Conservation (phyloP, 2,888 invertebrate species). For the Gibbula magus region DNA sequence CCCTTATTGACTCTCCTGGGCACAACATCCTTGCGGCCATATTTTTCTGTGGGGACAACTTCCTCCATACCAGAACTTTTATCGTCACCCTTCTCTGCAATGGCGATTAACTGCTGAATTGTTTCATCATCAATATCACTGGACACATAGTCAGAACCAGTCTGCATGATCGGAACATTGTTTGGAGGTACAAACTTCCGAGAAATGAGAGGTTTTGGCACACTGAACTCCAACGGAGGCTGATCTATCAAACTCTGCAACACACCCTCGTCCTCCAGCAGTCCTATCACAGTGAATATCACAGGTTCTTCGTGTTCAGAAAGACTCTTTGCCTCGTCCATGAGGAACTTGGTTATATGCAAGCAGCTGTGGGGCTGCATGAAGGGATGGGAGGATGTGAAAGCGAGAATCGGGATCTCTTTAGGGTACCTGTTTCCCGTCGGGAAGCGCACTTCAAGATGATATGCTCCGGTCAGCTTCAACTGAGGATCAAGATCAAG, state of each 20-base stretch:
- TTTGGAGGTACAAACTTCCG: not conserved
- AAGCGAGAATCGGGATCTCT: conserved; percentile 65
- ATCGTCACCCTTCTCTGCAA: conserved; percentile 32
- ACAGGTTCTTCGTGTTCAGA: conserved; percentile 57
- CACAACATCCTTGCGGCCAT: conserved; percentile 33
- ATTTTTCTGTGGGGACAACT: conserved; percentile 26
- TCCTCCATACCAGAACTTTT: conserved; percentile 20
- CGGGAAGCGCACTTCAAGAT: conserved; percentile 68
- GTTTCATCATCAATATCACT: conserved; percentile 33
- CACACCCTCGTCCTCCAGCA: conserved; percentile 62
- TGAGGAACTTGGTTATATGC: conserved; percentile 62
- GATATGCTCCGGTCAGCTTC: conserved; percentile 42
- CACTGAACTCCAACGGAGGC: conserved; percentile 54
- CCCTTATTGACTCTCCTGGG: conserved; percentile 32
- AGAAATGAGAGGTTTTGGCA: conserved; percentile 42
- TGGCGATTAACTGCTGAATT: conserved; percentile 39
- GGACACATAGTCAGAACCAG: conserved; percentile 17
- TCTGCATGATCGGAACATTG: not conserved
- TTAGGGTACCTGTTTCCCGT: conserved; percentile 62
- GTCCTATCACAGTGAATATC: conserved; percentile 65
- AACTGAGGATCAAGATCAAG: not conserved
- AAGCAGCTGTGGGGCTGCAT: conserved; percentile 60
- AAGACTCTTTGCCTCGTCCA: conserved; percentile 54
- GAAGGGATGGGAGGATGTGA: conserved; percentile 55
- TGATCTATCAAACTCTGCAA: conserved; percentile 48